A percentile compares a stretch with the other conserved stretches of the same genome.
Conservation (phyloP, 2,888 invertebrate species). For the Epicampocera succincta region DNA sequence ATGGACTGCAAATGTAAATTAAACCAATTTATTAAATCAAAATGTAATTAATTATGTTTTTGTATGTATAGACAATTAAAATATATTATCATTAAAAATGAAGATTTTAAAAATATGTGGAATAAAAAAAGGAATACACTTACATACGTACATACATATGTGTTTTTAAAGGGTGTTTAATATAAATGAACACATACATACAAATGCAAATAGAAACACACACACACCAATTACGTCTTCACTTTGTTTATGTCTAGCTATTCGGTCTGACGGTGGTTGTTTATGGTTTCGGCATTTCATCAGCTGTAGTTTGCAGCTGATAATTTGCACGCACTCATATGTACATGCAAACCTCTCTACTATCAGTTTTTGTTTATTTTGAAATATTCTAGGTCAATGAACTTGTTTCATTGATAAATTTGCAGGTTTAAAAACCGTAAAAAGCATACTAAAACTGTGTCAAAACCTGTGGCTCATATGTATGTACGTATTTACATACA, state of each 20-base stretch:
- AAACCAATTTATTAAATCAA: too few species aligned
- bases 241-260: slow-evolving; percentile 8
- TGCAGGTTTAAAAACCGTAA: slow-evolving; percentile 27
- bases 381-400: slow-evolving; percentile 45
- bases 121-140: too few species aligned
- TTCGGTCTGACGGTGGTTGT: slow-evolving; percentile 29
- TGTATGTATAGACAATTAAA: too few species aligned
- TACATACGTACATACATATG: too few species aligned
- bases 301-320: slow-evolving; percentile 52
- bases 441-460: slow-evolving; percentile 28
- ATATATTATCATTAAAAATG: too few species aligned
- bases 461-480: slow-evolving; percentile 40
- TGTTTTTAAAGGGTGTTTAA: too few species aligned
- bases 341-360: slow-evolving; percentile 21
- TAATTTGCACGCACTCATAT: slow-evolving; percentile 45
- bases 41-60: too few species aligned
- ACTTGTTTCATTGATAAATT: slow-evolving; percentile 43
- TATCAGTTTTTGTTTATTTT: slow-evolving; percentile 43
- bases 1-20: neutral
- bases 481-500: neutral
- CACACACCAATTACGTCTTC: neutral
- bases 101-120: too few species aligned
- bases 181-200: too few species aligned
- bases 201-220: neutral
- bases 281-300: slow-evolving; percentile 31